Percentiles rank a stretch among this genome's conserved stretches.
Evolutionary conservation across 2,797 vertebrate genomes (phyloP).

Genomic region (Rhinophrynus dorsalis): DNA sequence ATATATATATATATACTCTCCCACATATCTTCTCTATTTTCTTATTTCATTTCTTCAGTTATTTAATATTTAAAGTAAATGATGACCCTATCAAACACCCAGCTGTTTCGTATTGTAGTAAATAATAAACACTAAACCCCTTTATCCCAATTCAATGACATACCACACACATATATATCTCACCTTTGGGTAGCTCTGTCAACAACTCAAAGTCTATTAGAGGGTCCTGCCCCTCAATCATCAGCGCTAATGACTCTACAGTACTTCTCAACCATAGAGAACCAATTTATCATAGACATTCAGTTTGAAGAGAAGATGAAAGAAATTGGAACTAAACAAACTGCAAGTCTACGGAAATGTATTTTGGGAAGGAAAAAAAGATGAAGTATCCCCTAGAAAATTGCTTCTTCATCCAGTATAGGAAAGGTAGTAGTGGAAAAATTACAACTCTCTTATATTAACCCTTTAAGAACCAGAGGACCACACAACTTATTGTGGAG

Average conservation of each 20-base stretch:
- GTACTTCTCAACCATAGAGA: neutral
- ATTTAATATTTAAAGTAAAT: constrained; percentile 22
- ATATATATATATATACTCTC: too few relatives aligned
- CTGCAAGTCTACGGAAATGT: neutral
- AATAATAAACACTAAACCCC: constrained; percentile 6
- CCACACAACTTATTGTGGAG: too few relatives aligned
- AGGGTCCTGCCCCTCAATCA: constrained; percentile 32
- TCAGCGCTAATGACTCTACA: neutral
- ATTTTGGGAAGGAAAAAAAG: constrained; percentile 21
- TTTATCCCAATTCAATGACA: neutral
- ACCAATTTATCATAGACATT: neutral
- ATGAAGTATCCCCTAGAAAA: constrained; percentile 17
- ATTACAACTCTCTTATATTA: too few relatives aligned
- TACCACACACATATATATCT: neutral
- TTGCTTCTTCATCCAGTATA: too few relatives aligned
- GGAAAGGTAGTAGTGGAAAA: too few relatives aligned
- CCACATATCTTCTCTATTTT: too few relatives aligned
- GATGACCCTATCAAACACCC: constrained; percentile 12
- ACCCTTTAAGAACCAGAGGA: too few relatives aligned
- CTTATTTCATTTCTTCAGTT: constrained; percentile 34
- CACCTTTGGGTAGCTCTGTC: constrained; percentile 39
- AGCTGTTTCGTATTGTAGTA: constrained; percentile 18
- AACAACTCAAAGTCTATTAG: constrained; percentile 31
- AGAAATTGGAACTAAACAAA: constrained; percentile 29
- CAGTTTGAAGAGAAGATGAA: constrained; percentile 26